These are phyloP conservation scores for Hydropsyche betteni DNA, from an alignment of 2,888 invertebrate genomes.

Conservation along the genomic window DNA sequence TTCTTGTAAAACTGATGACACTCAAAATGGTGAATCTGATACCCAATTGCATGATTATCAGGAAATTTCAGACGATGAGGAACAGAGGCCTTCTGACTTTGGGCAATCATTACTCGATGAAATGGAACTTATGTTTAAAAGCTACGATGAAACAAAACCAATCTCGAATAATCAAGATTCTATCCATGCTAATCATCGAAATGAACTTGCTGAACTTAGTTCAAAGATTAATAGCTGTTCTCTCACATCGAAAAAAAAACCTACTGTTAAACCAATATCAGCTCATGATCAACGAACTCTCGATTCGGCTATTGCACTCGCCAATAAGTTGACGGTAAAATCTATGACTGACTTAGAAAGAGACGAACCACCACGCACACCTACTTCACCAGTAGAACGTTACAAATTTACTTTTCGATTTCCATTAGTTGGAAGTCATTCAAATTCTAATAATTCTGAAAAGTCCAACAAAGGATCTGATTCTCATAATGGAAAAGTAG, in stretches of 20 bases:
- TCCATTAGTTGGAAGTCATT: constrained; percentile 60
- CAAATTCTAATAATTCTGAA: not conserved
- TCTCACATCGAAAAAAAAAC: constrained; percentile 59
- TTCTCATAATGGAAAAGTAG: constrained; percentile 68
- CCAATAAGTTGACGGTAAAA: constrained; percentile 86
- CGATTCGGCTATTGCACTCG: constrained; percentile 92
- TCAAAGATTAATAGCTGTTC: constrained; percentile 55
- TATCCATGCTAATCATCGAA: constrained; percentile 72
- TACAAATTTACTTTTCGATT: constrained; percentile 84
- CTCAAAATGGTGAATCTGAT: constrained; percentile 54
- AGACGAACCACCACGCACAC: constrained; percentile 65
- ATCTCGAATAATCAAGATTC: constrained; percentile 57
- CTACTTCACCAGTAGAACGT: constrained; percentile 73
- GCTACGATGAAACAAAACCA: constrained; percentile 57
- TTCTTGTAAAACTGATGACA: not conserved
- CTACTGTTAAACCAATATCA: constrained; percentile 86
- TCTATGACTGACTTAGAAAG: constrained; percentile 71
- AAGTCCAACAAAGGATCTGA: constrained; percentile 54
- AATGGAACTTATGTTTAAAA: constrained; percentile 88
- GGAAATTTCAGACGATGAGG: constrained; percentile 83
- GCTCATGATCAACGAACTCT: constrained; percentile 91
- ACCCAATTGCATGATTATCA: constrained; percentile 77
- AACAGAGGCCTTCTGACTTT: constrained; percentile 69
- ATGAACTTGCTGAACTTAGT: constrained; percentile 74
- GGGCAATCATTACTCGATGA: constrained; percentile 91